These are phyloP conservation scores for Pristionchus mayeri DNA, from an alignment of 2,888 invertebrate species.

Conservation along the genomic window DNA sequence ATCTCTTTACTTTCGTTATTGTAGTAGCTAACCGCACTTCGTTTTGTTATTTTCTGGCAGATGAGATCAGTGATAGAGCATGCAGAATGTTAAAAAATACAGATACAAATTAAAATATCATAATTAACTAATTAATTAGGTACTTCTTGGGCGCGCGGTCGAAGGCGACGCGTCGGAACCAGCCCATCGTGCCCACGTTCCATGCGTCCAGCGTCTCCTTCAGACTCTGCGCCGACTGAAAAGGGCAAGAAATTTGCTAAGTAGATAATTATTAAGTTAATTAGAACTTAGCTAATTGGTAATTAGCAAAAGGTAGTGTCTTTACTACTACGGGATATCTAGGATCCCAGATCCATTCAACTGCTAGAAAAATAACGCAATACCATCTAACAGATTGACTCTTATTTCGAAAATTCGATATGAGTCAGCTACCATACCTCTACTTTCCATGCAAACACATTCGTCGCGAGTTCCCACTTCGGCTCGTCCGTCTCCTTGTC, in stretches of 20 bases:
- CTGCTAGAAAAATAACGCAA: not conserved
- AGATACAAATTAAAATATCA: too few relatives aligned
- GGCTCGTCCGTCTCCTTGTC: slow-evolving; percentile 82
- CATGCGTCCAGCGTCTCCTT: slow-evolving; percentile 90
- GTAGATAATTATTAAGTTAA: too few relatives aligned
- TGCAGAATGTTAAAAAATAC: too few relatives aligned
- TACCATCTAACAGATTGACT: not conserved
- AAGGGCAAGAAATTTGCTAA: too few relatives aligned
- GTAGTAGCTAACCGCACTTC: too few relatives aligned
- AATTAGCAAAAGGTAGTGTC: too few relatives aligned
- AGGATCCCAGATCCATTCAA: too few relatives aligned
- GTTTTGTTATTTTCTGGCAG: too few relatives aligned
- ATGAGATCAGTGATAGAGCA: not conserved
- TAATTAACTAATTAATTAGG: not conserved
- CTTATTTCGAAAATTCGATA: not conserved
- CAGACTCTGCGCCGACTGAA: slow-evolving; percentile 87
- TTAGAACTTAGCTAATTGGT: too few relatives aligned
- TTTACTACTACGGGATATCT: too few relatives aligned
- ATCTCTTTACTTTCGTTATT: too few relatives aligned
- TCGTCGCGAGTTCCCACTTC: slow-evolving; percentile 93
- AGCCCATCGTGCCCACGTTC: slow-evolving; percentile 95
- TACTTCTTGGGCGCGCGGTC: slow-evolving; percentile 84
- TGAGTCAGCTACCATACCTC: slow-evolving; percentile 82
- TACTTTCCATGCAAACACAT: slow-evolving; percentile 89
- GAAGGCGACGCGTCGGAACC: slow-evolving; percentile 93